A percentile compares a stretch with the other conserved stretches of the same genome.
Conservation (phyloP, 92 coral and sea anemone species). For the Umimayanthus kanabou region DNA sequence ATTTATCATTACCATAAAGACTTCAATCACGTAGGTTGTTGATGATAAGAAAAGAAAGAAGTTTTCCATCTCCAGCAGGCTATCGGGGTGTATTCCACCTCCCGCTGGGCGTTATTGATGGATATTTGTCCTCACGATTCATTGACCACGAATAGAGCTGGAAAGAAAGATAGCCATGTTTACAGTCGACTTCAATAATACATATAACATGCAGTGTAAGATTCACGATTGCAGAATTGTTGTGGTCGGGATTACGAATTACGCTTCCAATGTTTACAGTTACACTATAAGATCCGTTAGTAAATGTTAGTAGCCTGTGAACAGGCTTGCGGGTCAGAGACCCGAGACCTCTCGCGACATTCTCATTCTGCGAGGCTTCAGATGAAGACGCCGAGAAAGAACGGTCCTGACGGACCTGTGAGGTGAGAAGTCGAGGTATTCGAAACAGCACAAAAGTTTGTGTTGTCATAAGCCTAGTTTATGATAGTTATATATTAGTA, state of each 20-base stretch:
- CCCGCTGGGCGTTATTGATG: neutral
- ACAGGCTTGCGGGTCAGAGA: neutral
- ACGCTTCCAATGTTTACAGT: neutral
- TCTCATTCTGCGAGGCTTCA: too few species aligned
- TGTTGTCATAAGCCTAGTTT: neutral
- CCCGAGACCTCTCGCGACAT: neutral
- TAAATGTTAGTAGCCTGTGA: neutral
- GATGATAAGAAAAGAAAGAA: neutral
- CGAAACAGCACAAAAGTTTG: neutral
- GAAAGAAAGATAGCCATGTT: conserved; percentile 13
- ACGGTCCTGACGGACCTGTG: neutral
- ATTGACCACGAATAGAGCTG: neutral
- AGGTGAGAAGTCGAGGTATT: neutral
- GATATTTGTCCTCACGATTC: conserved; percentile 12
- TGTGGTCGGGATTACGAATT: neutral
- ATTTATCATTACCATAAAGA: neutral
- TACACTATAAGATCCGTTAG: neutral
- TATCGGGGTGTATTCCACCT: neutral
- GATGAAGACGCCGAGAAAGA: conserved; percentile 18
- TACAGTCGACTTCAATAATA: neutral
- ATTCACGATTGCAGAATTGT: neutral
- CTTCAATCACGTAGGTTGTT: neutral
- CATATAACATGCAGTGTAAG: neutral
- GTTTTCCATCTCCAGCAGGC: conserved; percentile 2
- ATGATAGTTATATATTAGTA: neutral